phyloP scores from a whole-genome alignment of 2,113 vertebrate genomes.

The Nettapus auritus region DNA sequence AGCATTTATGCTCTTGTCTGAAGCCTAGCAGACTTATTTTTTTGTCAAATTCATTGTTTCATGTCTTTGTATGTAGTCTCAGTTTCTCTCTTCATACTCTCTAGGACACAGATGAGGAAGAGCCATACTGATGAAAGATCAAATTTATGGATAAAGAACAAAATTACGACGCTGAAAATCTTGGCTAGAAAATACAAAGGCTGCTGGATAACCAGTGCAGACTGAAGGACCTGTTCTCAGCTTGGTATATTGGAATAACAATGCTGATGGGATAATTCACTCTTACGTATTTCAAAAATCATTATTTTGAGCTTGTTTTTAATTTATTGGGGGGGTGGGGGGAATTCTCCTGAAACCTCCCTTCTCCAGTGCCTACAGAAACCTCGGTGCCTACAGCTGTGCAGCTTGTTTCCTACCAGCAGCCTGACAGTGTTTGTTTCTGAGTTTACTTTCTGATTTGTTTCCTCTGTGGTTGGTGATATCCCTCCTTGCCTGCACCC shows the following conservation, averaged over 20 bases:
- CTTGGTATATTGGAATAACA: not conserved
- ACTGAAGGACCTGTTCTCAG: not conserved
- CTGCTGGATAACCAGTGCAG: not conserved
- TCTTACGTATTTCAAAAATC: not conserved
- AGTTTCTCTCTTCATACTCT: not conserved
- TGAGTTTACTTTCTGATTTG: not conserved
- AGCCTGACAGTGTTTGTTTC: fast-evolving
- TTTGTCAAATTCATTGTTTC: not conserved
- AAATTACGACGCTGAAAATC: not conserved
- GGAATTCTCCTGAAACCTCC: not conserved
- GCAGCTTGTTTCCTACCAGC: not conserved
- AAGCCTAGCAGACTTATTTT: not conserved
- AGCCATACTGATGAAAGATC: conserved; percentile 50
- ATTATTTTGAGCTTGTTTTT: not conserved
- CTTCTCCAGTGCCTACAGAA: not conserved
- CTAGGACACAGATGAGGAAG: conserved; percentile 79
- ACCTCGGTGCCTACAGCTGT: not conserved
- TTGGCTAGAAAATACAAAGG: not conserved
- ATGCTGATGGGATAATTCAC: not conserved
- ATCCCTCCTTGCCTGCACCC: not conserved
- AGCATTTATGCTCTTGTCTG: not conserved
- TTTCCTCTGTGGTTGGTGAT: not conserved
- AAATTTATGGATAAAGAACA: not conserved
- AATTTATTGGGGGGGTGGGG: not conserved
- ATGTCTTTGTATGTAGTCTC: fast-evolving